Conservation (phyloP, 2,113 vertebrate genomes). For the Pogonocichla stellata region DNA sequence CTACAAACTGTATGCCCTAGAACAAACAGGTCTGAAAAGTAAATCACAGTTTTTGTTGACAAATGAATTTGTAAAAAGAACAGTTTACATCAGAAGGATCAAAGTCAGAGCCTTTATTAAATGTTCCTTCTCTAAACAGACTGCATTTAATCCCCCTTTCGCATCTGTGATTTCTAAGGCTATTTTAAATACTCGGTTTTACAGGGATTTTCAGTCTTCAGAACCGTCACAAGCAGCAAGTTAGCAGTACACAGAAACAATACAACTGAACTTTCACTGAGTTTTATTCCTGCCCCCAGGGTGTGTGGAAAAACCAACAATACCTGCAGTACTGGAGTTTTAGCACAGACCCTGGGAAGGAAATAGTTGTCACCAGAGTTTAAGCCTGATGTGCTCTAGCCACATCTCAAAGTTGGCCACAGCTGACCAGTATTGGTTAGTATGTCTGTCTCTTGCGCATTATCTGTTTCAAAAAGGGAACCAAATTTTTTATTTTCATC, state of each 20-base stretch:
- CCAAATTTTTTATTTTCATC: slow-evolving; percentile 63
- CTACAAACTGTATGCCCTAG: neutral
- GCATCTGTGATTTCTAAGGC: slow-evolving; percentile 42
- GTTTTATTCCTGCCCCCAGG: neutral
- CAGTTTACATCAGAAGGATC: slow-evolving; percentile 51
- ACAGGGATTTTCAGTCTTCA: slow-evolving; percentile 56
- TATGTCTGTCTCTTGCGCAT: neutral
- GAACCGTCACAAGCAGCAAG: slow-evolving; percentile 53
- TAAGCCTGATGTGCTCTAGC: neutral
- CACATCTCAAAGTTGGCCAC: neutral
- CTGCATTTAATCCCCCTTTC: slow-evolving; percentile 55
- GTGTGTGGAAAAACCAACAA: neutral
- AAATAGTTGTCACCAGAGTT: slow-evolving; percentile 22
- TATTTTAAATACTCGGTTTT: slow-evolving; percentile 32
- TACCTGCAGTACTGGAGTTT: neutral
- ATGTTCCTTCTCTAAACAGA: slow-evolving; percentile 68
- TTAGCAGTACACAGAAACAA: slow-evolving; percentile 53
- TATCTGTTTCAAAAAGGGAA: slow-evolving; percentile 54
- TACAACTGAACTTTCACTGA: neutral
- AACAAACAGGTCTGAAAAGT: neutral
- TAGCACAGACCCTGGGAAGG: neutral
- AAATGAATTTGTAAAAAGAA: slow-evolving; percentile 22
- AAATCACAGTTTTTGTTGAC: neutral
- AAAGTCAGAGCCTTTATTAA: slow-evolving; percentile 82
- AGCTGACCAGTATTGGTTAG: neutral